Conservation (phyloP, 1,140 invertebrate genomes). For the Leptinotarsa undecemlineata region DNA sequence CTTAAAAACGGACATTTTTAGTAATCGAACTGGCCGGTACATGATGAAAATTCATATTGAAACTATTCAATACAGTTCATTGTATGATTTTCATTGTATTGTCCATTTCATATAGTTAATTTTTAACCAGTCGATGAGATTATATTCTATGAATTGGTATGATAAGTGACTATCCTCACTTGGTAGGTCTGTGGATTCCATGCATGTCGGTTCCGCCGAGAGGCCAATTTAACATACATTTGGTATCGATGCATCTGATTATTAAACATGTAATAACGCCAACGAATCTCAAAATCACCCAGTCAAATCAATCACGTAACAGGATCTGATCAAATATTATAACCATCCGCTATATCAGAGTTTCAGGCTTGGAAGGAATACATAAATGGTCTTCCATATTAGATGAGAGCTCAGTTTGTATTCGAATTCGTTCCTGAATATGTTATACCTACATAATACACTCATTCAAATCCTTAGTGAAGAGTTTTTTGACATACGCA, state of each 20-base stretch:
- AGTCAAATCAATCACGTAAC: not conserved
- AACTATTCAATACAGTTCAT: too few species aligned
- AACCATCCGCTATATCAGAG: not conserved
- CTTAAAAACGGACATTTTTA: too few species aligned
- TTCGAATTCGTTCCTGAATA: too few species aligned
- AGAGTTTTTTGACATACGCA: too few species aligned
- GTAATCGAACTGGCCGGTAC: too few species aligned
- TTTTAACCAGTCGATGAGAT: too few species aligned
- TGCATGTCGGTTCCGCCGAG: not conserved
- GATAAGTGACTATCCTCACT: not conserved
- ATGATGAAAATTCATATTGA: too few species aligned
- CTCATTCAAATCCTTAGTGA: too few species aligned
- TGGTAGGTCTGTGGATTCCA: not conserved
- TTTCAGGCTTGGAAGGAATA: not conserved
- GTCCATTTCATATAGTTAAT: too few species aligned
- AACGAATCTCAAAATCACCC: not conserved
- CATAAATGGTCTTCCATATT: not conserved
- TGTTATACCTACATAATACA: too few species aligned
- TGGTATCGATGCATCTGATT: conserved; percentile 3
- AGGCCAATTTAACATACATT: not conserved
- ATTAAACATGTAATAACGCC: not conserved
- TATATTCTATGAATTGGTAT: not conserved
- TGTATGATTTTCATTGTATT: too few species aligned
- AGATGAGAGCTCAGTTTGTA: not conserved
- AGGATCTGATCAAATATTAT: not conserved